These are phyloP conservation scores for Dendroctonus valens DNA, from an alignment of 1,140 invertebrate species.

Conservation along the genomic window DNA sequence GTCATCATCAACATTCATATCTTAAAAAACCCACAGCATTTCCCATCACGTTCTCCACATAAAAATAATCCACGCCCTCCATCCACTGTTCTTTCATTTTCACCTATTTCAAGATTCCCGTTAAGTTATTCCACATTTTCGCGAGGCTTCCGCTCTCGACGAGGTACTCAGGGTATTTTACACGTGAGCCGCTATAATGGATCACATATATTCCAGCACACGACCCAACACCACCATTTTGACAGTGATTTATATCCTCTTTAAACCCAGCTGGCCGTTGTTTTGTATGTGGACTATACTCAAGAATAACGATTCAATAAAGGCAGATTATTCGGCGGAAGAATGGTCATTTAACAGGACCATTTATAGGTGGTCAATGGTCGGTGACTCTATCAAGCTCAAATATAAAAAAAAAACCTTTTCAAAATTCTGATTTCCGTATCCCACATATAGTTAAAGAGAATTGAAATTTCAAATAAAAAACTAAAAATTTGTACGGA, in stretches of 20 bases:
- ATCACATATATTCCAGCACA: conserved; percentile 31
- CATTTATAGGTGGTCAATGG: too few relatives aligned
- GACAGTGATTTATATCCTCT: conserved; percentile 36
- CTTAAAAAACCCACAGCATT: not conserved
- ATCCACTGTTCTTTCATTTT: conserved; percentile 23
- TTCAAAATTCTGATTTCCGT: too few relatives aligned
- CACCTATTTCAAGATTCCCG: conserved; percentile 15
- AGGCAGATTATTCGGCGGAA: too few relatives aligned
- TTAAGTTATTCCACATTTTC: conserved; percentile 16
- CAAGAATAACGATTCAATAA: too few relatives aligned
- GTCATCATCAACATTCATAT: not conserved
- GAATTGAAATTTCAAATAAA: too few relatives aligned
- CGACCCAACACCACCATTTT: conserved; percentile 32
- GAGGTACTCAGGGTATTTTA: conserved; percentile 29
- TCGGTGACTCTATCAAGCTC: too few relatives aligned
- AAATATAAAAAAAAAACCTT: too few relatives aligned
- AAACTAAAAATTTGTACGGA: too few relatives aligned
- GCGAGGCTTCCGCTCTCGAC: not conserved
- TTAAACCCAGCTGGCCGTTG: conserved; percentile 6
- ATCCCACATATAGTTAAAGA: too few relatives aligned
- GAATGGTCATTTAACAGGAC: too few relatives aligned
- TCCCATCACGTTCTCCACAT: conserved; percentile 13
- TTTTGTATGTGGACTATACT: too few relatives aligned
- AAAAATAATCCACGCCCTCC: conserved; percentile 12
- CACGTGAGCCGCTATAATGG: conserved; percentile 31